A percentile compares a stretch with the other conserved stretches of the same genome.
Conservation (phyloP, 37 sponge, comb jelly and placozoan species). For the Cladorhizidae sp. region DNA sequence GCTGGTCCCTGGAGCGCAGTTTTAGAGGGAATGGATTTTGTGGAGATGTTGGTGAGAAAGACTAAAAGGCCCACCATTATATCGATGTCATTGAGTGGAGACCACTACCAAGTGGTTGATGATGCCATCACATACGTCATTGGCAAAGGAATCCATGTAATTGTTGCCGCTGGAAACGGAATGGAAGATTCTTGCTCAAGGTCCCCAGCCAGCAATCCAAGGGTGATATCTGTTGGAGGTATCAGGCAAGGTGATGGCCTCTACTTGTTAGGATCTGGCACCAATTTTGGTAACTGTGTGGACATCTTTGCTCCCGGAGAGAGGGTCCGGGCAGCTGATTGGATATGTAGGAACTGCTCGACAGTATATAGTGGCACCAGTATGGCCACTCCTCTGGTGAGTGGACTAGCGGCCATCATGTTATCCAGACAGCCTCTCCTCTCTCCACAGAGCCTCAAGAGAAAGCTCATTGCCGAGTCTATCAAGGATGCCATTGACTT, state of each 20-base stretch:
- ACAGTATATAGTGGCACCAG: slow-evolving; percentile 59
- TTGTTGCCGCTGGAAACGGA: slow-evolving; percentile 70
- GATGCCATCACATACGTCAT: slow-evolving; percentile 19
- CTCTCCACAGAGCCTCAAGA: slow-evolving; percentile 42
- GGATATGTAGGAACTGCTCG: slow-evolving; percentile 34
- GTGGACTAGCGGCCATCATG: slow-evolving; percentile 59
- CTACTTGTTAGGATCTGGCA: slow-evolving; percentile 32
- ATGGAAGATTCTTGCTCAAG: slow-evolving; percentile 27
- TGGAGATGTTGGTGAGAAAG: not conserved
- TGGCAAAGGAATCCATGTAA: slow-evolving; percentile 38
- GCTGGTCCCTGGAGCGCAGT: slow-evolving; percentile 61
- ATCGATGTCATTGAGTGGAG: slow-evolving; percentile 69
- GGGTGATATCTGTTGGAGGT: slow-evolving; percentile 66
- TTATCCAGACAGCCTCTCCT: slow-evolving; percentile 39
- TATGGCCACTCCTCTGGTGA: slow-evolving; percentile 67
- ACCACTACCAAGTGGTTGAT: slow-evolving; percentile 29
- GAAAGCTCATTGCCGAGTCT: slow-evolving; percentile 25
- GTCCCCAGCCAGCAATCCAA: slow-evolving; percentile 35
- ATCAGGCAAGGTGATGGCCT: slow-evolving; percentile 47
- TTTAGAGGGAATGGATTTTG: slow-evolving; percentile 45
- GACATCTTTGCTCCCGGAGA: slow-evolving; percentile 76
- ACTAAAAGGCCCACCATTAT: slow-evolving; percentile 34
- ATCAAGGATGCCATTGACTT: slow-evolving; percentile 30
- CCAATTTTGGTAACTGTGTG: slow-evolving; percentile 68
- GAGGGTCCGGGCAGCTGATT: slow-evolving; percentile 35